Percentiles rank a stretch among this genome's conserved stretches.
phyloP scores from a whole-genome alignment of 2,888 invertebrate genomes.

The Tetragonula carbonaria region DNA sequence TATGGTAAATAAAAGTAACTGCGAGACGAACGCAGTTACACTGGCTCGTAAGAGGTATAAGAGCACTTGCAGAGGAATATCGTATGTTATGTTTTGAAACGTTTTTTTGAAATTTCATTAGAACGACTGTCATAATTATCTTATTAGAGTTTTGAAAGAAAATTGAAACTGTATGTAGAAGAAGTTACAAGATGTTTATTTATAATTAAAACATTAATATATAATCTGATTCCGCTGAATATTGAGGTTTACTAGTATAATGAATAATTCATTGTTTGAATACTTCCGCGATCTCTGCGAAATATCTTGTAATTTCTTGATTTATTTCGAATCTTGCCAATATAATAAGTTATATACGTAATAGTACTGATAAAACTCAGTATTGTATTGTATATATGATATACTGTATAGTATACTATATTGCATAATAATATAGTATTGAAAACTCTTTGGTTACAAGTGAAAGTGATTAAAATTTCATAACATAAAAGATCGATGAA shows the following conservation, averaged over 20 bases:
- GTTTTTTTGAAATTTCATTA: neutral
- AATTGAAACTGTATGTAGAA: neutral
- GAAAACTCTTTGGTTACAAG: neutral
- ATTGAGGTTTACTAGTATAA: neutral
- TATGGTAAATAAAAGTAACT: neutral
- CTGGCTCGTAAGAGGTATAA: neutral
- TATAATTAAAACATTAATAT: too few species aligned
- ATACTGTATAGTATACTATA: too few species aligned
- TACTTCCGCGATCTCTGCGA: too few species aligned
- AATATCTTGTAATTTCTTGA: too few species aligned
- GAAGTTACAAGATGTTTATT: neutral
- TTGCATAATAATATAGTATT: neutral
- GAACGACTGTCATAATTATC: neutral
- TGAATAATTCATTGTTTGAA: neutral
- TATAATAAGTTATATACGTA: too few species aligned
- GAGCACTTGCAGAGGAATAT: too few species aligned
- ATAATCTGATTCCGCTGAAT: neutral
- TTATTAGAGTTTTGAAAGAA: neutral
- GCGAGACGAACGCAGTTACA: neutral
- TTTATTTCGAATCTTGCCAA: too few species aligned
- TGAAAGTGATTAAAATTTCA: neutral
- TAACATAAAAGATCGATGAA: neutral
- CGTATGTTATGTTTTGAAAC: neutral
- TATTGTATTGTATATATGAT: too few species aligned
- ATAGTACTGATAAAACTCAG: too few species aligned